phyloP scores from a whole-genome alignment of 2,888 invertebrate genomes.

The Tribolium freemani region DNA sequence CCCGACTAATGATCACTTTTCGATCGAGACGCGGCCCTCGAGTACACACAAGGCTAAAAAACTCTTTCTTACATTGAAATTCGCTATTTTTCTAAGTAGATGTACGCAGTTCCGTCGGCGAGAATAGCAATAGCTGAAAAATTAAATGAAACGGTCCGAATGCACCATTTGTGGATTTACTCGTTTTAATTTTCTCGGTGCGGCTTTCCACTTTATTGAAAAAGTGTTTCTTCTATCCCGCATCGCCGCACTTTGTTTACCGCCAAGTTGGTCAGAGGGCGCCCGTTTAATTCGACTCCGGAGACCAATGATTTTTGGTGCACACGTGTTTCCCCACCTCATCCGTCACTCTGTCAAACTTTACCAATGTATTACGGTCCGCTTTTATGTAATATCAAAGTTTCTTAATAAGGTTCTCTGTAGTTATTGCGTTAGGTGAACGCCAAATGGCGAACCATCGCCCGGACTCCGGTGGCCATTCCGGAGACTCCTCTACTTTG shows the following conservation, averaged over 20 bases:
- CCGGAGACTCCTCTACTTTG: constrained; percentile 9
- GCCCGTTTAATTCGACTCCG: constrained; percentile 53
- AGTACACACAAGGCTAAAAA: background rate
- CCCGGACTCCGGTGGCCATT: constrained; percentile 8
- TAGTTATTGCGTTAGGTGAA: constrained; percentile 53
- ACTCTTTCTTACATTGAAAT: no score
- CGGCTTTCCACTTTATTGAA: constrained; percentile 52
- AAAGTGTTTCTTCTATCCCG: constrained; percentile 52
- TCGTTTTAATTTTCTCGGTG: constrained; percentile 57
- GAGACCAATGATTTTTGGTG: constrained; percentile 52
- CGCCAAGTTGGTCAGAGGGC: constrained; percentile 44
- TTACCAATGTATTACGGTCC: constrained; percentile 63
- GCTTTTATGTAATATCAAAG: constrained; percentile 63
- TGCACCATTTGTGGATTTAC: constrained; percentile 57
- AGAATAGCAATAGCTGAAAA: background rate
- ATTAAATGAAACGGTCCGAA: background rate
- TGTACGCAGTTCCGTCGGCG: no score
- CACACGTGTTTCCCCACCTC: constrained; percentile 57
- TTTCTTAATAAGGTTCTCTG: constrained; percentile 61
- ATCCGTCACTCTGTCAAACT: constrained; percentile 65
- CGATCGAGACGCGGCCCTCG: background rate
- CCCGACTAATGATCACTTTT: constrained; percentile 13
- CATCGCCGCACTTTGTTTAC: constrained; percentile 1
- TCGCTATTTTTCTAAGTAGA: no score
- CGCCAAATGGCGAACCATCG: constrained; percentile 17